Conservation (phyloP, 2,888 invertebrate genomes). For the Rutpela maculata region DNA sequence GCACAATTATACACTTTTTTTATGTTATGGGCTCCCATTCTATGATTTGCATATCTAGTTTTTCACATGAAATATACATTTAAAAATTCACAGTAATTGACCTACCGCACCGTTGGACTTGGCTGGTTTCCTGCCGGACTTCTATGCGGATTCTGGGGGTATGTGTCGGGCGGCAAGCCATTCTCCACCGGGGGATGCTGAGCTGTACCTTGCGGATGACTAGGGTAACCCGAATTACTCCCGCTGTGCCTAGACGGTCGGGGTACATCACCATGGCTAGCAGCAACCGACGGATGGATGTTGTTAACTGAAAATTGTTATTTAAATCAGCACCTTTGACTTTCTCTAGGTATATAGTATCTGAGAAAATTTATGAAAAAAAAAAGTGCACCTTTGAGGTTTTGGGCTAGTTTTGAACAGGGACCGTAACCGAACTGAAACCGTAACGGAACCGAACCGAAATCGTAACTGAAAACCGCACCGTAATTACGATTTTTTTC, state of each 20-base stretch:
- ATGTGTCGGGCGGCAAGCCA: slow-evolving; percentile 74
- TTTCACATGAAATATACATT: neutral
- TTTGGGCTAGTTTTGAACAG: no score
- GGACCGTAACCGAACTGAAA: no score
- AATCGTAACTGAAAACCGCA: no score
- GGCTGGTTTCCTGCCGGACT: slow-evolving; percentile 58
- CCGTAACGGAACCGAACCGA: no score
- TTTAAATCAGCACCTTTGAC: no score
- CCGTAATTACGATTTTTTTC: no score
- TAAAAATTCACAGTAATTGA: neutral
- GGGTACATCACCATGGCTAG: slow-evolving; percentile 74
- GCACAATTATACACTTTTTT: no score
- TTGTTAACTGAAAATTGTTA: slow-evolving; percentile 73
- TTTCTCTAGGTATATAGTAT: no score
- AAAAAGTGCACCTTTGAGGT: no score
- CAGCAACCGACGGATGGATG: slow-evolving; percentile 75
- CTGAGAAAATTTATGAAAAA: no score
- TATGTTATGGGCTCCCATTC: no score
- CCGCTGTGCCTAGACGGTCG: slow-evolving; percentile 70
- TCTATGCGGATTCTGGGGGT: slow-evolving; percentile 57
- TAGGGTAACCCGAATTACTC: slow-evolving; percentile 61
- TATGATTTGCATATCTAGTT: neutral
- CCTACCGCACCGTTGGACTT: slow-evolving; percentile 63
- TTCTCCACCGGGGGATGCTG: slow-evolving; percentile 73
- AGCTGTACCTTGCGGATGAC: slow-evolving; percentile 63